Conservation (phyloP, 2,113 vertebrate genomes). For the Muntiacus reevesi region DNA sequence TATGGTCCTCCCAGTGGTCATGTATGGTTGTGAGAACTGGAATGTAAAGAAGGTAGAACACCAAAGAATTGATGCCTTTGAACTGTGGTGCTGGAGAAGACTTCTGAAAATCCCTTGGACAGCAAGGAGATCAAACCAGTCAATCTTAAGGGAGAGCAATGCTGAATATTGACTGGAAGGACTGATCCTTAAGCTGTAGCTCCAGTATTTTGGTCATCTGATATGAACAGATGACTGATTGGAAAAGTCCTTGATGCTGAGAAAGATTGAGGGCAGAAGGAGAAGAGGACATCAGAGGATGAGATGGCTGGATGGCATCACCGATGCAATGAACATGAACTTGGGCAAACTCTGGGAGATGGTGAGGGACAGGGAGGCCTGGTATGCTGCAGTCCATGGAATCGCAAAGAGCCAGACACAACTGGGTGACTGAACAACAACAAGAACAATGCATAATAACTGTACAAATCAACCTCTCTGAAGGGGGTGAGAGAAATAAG, state of each 20-base stretch:
- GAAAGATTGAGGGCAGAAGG: background rate
- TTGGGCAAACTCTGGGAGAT: background rate
- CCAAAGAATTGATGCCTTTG: background rate
- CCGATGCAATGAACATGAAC: background rate
- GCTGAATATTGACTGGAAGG: background rate
- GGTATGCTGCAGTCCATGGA: background rate
- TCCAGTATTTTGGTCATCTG: background rate
- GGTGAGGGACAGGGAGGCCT: background rate
- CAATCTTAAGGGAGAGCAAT: background rate
- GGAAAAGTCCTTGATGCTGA: too few species aligned
- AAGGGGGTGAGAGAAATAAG: background rate
- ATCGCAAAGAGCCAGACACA: background rate
- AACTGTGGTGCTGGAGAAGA: background rate
- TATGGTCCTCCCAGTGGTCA: background rate
- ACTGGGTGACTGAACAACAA: background rate
- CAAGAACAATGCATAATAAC: background rate
- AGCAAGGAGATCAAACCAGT: background rate
- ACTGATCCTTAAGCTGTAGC: background rate
- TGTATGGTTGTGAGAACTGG: background rate
- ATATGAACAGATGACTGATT: too few species aligned
- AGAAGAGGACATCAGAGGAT: background rate
- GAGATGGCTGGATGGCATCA: background rate
- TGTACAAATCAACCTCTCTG: background rate
- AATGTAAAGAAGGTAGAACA: background rate
- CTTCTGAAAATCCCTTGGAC: background rate